phyloP scores from a whole-genome alignment of 2,888 invertebrate species.

The Resseliella maxima region DNA sequence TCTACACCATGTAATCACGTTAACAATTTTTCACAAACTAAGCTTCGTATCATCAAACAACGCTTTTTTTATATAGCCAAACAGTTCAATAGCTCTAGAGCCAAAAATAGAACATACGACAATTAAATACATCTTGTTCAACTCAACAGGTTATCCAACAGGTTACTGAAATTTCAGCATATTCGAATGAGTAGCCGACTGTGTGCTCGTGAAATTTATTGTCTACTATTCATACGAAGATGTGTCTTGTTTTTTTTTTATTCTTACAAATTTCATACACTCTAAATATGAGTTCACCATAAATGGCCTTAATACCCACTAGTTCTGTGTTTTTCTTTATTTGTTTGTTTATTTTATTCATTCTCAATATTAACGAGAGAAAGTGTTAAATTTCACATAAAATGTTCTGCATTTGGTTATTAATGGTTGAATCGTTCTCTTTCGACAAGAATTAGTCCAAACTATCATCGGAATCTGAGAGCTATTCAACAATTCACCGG shows the following conservation, averaged over 20 bases:
- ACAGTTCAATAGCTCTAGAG: neutral
- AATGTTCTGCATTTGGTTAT: neutral
- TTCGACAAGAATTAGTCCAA: no score
- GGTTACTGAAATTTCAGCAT: no score
- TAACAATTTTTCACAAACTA: neutral
- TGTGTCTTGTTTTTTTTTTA: neutral
- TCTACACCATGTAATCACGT: neutral
- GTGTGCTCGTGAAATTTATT: no score
- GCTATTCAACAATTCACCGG: no score
- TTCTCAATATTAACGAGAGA: neutral
- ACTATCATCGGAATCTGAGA: no score
- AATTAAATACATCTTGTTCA: neutral
- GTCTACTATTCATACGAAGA: no score
- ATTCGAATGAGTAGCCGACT: no score
- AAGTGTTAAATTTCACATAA: neutral
- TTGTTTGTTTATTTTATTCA: neutral
- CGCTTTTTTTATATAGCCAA: neutral
- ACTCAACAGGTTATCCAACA: neutral
- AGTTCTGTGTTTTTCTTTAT: neutral
- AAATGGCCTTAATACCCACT: neutral
- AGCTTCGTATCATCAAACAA: neutral
- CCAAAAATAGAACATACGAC: constrained; percentile 42
- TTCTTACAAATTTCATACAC: neutral
- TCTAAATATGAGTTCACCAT: neutral
- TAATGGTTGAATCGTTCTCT: neutral